Evolutionary conservation across 2,888 invertebrate species (phyloP).

Genomic region (Caenorhabditis imperialis): DNA sequence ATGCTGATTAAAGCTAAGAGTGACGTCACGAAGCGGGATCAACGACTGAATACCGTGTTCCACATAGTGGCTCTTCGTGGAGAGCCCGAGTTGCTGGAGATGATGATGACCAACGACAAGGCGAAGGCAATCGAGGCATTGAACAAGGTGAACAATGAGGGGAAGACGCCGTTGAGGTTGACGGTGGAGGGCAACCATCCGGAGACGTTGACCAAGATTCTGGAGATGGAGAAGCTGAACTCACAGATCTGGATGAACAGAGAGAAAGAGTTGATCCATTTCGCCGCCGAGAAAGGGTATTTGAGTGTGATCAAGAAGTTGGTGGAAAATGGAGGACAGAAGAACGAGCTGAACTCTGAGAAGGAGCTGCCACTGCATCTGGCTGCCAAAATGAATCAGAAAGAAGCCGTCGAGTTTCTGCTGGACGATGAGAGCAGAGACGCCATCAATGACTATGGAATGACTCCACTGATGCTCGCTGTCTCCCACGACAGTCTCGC

Average conservation of each 20-base stretch:
- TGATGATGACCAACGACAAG: constrained; percentile 37
- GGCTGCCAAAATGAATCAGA: constrained; percentile 61
- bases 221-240: constrained; percentile 38
- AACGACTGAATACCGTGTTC: constrained; percentile 40
- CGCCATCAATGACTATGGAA: constrained; percentile 45
- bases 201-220: constrained; percentile 48
- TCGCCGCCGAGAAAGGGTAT: constrained; percentile 60
- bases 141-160: constrained; percentile 58
- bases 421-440: constrained; percentile 43
- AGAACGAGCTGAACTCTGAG: constrained; percentile 29
- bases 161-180: constrained; percentile 59
- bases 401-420: constrained; percentile 54
- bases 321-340: constrained; percentile 44
- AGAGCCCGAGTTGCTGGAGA: constrained; percentile 41
- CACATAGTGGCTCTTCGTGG: constrained; percentile 54
- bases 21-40: constrained; percentile 83
- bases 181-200: constrained; percentile 65
- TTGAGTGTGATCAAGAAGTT: constrained; percentile 48
- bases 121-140: constrained; percentile 26
- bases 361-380: constrained; percentile 57
- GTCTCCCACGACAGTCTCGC: constrained; percentile 43
- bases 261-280: constrained; percentile 55
- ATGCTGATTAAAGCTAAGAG: constrained; percentile 85
- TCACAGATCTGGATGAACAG: constrained; percentile 27
- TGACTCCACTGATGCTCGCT: constrained; percentile 61